phyloP scores from a whole-genome alignment of 2,888 invertebrate genomes.

The Cephus pulcher region DNA sequence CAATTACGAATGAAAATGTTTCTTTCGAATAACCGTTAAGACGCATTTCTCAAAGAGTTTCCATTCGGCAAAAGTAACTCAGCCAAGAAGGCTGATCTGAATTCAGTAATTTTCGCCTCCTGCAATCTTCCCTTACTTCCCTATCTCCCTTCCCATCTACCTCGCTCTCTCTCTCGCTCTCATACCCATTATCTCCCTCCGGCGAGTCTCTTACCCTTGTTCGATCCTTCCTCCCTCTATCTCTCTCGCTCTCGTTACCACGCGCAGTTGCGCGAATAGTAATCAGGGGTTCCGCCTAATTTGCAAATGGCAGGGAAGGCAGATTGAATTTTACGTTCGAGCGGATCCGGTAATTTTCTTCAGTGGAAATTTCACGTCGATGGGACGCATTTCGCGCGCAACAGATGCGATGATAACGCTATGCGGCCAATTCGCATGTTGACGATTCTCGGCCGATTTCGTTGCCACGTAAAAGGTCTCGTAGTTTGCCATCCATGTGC shows the following conservation, averaged over 20 bases:
- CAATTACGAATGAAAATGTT: not conserved
- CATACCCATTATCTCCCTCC: not conserved
- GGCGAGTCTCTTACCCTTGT: not conserved
- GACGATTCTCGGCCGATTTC: not conserved
- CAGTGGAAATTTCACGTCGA: slow-evolving; percentile 7
- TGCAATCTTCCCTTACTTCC: not conserved
- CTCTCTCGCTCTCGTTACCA: not conserved
- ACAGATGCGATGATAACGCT: not conserved
- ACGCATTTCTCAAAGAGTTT: not conserved
- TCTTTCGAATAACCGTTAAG: not conserved
- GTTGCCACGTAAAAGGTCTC: not conserved
- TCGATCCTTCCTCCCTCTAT: not conserved
- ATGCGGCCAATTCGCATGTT: not conserved
- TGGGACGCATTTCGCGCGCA: not conserved
- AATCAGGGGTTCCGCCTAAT: slow-evolving; percentile 39
- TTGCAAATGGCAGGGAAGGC: slow-evolving; percentile 49
- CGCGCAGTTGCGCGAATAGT: slow-evolving; percentile 4
- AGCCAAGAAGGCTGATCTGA: not conserved
- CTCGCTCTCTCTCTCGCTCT: not conserved
- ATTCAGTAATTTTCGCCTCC: not conserved
- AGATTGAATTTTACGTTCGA: slow-evolving; percentile 52
- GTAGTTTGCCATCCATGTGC: not conserved
- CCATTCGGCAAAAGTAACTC: not conserved
- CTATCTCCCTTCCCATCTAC: not conserved
- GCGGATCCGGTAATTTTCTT: slow-evolving; percentile 46